Base-by-base conservation (phyloP, 2,888 invertebrate species). In the Poecilobothrus nobilitatus region DNA sequence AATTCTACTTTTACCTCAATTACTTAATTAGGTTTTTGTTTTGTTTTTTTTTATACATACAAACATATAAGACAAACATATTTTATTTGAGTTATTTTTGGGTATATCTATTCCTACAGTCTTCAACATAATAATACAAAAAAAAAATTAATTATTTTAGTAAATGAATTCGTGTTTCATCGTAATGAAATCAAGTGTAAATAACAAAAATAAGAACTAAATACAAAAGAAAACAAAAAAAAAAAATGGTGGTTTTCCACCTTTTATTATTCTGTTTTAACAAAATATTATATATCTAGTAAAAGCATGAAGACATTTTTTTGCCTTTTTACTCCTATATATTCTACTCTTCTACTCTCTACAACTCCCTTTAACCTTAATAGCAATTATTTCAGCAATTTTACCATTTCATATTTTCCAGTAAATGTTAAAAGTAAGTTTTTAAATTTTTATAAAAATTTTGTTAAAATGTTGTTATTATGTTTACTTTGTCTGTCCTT, bases 1-100 rank as follows among this genome's bases (percentile, higher is more conserved):
- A 53, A 18, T 53, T 53, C n/a, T 18, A 53, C 53, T 53, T 53
- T 53, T n/a, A 53, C 53, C 53, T 53, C 53, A 53, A 53, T 53
- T 53, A 53, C 53, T 53, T 53, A 53, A 53, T 53, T 53, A 53
- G 53, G 18, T 53, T 53, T 53, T 53, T 18, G 1, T 53, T 44
- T 44, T 15, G 6, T 15, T 41, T 41, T 41, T 41, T 53, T 18
- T 18, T 53, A 12, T 53, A 12, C 18, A 27, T 27, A 27, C 5
- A 27, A n/a, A n/a, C 27, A 27, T 5, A 27, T 27, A 27, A 2
- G 27, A 27, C 27, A 27, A 27, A 27, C 27, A 27, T 5, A 27
- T 27, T 27, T 27, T 27, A 27, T 27, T 27, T 27, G 27, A 53
- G 15, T 53, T 53, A 15, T 53, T 53, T 53, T 53, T 41, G 9